Evolutionary conservation across 2,113 vertebrate genomes (phyloP).

Genomic region (Ellobius talpinus): DNA sequence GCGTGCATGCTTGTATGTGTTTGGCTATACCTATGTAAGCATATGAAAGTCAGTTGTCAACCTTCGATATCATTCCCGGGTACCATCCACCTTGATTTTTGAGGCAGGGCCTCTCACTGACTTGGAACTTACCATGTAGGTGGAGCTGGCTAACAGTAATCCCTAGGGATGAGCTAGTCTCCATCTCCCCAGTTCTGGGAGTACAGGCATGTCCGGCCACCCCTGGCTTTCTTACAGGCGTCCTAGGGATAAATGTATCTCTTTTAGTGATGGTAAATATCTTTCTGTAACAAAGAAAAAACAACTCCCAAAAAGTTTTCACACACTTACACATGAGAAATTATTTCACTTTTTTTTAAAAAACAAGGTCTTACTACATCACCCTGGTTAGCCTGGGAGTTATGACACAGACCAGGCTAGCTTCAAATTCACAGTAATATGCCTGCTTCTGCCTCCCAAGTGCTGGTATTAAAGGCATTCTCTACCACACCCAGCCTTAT

Average conservation of each 20-base stretch:
- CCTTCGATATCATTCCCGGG: not conserved
- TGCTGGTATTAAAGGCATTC: not conserved
- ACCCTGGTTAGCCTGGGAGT: not conserved
- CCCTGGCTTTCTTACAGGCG: not conserved
- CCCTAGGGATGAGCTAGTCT: no score
- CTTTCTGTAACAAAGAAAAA: conserved; percentile 28
- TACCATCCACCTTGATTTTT: not conserved
- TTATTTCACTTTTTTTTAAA: not conserved
- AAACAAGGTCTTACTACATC: not conserved
- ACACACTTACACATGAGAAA: not conserved
- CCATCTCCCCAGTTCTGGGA: not conserved
- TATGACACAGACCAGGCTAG: not conserved
- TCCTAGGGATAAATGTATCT: not conserved
- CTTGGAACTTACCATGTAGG: not conserved
- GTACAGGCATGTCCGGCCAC: not conserved
- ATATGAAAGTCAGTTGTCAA: not conserved
- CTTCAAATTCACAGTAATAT: not conserved
- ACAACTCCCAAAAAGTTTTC: not conserved
- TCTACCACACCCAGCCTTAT: no score
- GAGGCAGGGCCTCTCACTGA: not conserved
- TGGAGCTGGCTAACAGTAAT: not conserved
- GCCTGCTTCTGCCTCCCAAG: not conserved
- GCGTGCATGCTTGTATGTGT: not conserved
- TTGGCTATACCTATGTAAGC: not conserved
- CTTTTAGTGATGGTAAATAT: not conserved